Evolutionary conservation across 2,888 invertebrate species (phyloP).

Genomic region (Archips crataeganus): DNA sequence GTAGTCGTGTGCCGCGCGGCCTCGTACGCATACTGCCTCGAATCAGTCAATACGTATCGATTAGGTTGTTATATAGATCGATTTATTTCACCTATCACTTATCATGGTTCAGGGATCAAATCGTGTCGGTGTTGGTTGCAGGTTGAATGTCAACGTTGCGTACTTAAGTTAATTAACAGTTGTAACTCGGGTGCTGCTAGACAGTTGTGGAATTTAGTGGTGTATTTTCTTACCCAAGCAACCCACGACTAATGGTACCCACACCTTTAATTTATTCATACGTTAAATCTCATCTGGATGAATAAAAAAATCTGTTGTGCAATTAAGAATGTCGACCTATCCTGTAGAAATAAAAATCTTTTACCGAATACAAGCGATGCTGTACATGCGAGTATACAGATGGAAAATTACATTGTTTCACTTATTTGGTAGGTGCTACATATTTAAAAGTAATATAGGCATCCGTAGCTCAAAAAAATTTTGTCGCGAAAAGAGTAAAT

Average conservation of each 20-base stretch:
- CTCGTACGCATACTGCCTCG: slow-evolving; percentile 38
- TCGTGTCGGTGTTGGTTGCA: slow-evolving; percentile 36
- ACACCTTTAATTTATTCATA: too few relatives aligned
- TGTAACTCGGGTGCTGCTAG: slow-evolving; percentile 3
- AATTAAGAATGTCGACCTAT: too few relatives aligned
- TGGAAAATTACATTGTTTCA: too few relatives aligned
- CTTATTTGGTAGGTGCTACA: too few relatives aligned
- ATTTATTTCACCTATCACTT: slow-evolving; percentile 44
- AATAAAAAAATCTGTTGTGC: too few relatives aligned
- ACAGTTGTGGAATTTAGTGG: slow-evolving; percentile 9
- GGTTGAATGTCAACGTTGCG: slow-evolving; percentile 38
- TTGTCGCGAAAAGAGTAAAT: slow-evolving; percentile 1
- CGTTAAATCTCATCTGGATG: too few relatives aligned
- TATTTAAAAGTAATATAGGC: background rate
- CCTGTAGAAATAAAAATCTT: too few relatives aligned
- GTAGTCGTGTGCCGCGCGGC: slow-evolving; percentile 41
- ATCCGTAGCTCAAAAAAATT: background rate
- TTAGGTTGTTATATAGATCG: slow-evolving; percentile 39
- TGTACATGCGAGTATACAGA: too few relatives aligned
- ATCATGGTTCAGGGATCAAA: slow-evolving; percentile 37
- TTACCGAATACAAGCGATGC: too few relatives aligned
- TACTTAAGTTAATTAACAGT: slow-evolving; percentile 40
- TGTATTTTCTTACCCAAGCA: background rate
- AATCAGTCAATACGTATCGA: slow-evolving; percentile 39
- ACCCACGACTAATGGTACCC: background rate